Base-by-base conservation (phyloP, 2,113 vertebrate genomes). In the Sarotherodon lohbergeri region DNA sequence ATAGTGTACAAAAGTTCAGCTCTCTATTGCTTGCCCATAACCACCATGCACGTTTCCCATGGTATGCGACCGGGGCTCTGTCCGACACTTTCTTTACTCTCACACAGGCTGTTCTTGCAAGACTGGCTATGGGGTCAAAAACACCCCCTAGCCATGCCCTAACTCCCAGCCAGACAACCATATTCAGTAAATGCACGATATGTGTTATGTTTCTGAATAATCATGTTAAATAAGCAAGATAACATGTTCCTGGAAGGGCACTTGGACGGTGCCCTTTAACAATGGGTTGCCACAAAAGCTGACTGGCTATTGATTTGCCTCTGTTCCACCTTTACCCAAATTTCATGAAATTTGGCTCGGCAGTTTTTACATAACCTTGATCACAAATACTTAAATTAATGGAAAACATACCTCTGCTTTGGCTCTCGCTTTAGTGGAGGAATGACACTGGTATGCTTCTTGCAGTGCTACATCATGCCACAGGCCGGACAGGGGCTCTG, bases 391-490 rank as follows among this genome's bases (percentile, higher is more conserved):
- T 19, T 34, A 78, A 78, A 52, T 52, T n/a, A 52, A 32, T 34
- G 27, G 73, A 34, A 78, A 78, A 34, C 73, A 78, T 6, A 78
- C 73, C 46, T 78, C 46, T 48, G 27, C 16, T 16, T 50, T 78
- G 43, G 24, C 73, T 78, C 73, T 78, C 8, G 27, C 27, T 78
- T 78, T 78, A 52, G 4, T 34, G 46, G 46, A 78, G 27, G 73
- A 78, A 78, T 78, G 27, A n/a, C 27, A 78, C 27, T 78, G 73
- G 73, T 78, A n/a, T 0, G 0, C 73, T 78, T 78, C 17, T 78
- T 78, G 73, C 34, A 78, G 27, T 52, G 46, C 73, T 34, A 78
- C 52, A 61, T 87, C 39, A 22, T 34, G 52, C 78, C 48, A 16
- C 56, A 29, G 83, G 55, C 84, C 27, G n/a, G 55, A 80, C 63